phyloP scores from a whole-genome alignment of 2,113 vertebrate genomes.

The Lepidothrix coronata region DNA sequence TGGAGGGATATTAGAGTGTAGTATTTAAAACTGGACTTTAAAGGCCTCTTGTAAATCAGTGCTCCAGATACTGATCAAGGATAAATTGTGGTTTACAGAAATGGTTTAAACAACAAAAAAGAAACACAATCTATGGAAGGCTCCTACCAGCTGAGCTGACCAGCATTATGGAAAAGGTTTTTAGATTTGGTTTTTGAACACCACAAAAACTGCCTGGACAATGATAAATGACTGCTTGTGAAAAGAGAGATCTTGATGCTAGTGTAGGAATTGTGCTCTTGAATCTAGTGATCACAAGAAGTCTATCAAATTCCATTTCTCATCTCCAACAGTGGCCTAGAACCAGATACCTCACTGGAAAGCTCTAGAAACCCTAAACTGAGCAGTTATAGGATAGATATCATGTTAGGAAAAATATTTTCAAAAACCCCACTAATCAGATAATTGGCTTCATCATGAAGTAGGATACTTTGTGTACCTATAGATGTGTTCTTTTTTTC shows the following conservation, averaged over 20 bases:
- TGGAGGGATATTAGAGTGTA: neutral
- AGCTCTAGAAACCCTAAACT: neutral
- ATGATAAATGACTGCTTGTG: neutral
- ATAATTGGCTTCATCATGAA: neutral
- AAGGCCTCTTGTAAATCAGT: constrained; percentile 34
- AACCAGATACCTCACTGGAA: neutral
- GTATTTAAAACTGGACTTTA: constrained; percentile 5
- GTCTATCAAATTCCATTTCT: neutral
- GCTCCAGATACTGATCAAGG: neutral
- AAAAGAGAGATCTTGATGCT: neutral
- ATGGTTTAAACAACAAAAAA: neutral
- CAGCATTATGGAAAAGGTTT: neutral
- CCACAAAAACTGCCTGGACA: neutral
- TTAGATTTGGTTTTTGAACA: neutral
- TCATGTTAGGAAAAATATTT: neutral
- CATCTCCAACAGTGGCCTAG: neutral
- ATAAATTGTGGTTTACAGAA: neutral
- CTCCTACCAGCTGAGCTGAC: neutral
- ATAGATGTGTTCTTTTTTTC: neutral
- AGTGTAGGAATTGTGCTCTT: neutral
- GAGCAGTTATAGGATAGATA: neutral
- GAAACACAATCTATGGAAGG: neutral
- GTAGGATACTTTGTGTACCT: neutral
- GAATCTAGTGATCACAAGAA: neutral
- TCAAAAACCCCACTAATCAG: neutral